Conservation (phyloP, 2,797 vertebrate genomes). For the Neosilurus mollespiculum region DNA sequence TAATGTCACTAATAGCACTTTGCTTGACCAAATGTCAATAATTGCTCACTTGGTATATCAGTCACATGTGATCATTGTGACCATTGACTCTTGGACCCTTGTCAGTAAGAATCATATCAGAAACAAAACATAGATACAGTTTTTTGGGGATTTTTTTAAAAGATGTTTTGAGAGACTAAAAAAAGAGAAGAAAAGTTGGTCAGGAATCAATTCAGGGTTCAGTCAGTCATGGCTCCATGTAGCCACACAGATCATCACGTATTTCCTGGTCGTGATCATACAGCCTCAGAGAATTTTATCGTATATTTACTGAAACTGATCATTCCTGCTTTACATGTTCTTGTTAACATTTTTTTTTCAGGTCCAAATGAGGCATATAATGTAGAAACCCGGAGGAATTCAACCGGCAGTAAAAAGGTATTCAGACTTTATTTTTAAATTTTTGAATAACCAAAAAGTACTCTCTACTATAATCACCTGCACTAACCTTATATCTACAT, state of each 20-base stretch:
- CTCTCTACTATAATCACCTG: background rate
- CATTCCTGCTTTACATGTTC: background rate
- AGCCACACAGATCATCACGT: background rate
- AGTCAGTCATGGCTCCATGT: no score
- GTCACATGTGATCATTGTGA: background rate
- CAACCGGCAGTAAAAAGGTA: constrained; percentile 87
- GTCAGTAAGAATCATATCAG: background rate
- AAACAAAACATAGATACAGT: background rate
- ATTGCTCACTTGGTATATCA: background rate
- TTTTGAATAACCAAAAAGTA: background rate
- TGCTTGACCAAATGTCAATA: background rate
- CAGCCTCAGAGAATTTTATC: background rate
- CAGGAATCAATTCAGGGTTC: background rate
- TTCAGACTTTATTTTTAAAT: background rate
- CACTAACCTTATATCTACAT: background rate
- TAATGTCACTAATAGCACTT: no score
- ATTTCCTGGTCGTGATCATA: background rate
- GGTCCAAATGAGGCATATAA: constrained; percentile 81
- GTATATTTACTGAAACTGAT: background rate
- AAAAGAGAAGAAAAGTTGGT: background rate
- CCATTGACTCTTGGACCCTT: background rate
- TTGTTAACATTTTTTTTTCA: constrained; percentile 43
- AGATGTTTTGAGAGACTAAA: background rate
- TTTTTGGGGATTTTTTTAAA: background rate
- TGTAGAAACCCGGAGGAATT: constrained; percentile 83